Conservation (phyloP, 2,113 vertebrate species). For the Daboia siamensis region DNA sequence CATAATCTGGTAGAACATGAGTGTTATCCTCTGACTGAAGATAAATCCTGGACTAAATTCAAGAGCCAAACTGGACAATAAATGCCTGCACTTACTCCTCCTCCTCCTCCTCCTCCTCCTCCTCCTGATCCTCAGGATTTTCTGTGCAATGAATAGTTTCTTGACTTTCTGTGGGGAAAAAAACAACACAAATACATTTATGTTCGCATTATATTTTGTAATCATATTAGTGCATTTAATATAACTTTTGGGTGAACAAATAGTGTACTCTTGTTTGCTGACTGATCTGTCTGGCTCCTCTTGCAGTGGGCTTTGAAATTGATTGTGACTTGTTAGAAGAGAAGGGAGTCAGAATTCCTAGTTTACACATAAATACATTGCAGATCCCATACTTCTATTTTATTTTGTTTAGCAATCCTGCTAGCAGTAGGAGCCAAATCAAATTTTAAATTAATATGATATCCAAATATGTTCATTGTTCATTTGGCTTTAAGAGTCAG, state of each 20-base stretch:
- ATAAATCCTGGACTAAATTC: background rate
- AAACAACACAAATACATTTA: background rate
- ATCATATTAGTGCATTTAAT: background rate
- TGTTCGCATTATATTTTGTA: background rate
- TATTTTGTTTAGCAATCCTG: background rate
- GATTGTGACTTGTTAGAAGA: background rate
- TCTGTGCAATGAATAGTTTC: background rate
- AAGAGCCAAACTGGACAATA: background rate
- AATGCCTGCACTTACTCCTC: background rate
- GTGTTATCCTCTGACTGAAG: background rate
- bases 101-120: background rate
- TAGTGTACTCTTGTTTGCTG: background rate
- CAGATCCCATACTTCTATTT: background rate
- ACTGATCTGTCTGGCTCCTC: background rate
- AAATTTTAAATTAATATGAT: background rate
- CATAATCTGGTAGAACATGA: background rate
- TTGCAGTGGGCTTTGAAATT: background rate
- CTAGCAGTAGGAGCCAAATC: background rate
- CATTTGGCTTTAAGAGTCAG: background rate
- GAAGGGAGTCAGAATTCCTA: background rate
- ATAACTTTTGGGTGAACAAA: background rate
- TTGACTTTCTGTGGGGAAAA: background rate
- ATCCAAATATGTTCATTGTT: background rate
- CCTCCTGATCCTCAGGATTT: background rate
- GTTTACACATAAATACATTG: background rate